phyloP scores from a whole-genome alignment of 2,113 vertebrate genomes.

The Myotis brandtii region DNA sequence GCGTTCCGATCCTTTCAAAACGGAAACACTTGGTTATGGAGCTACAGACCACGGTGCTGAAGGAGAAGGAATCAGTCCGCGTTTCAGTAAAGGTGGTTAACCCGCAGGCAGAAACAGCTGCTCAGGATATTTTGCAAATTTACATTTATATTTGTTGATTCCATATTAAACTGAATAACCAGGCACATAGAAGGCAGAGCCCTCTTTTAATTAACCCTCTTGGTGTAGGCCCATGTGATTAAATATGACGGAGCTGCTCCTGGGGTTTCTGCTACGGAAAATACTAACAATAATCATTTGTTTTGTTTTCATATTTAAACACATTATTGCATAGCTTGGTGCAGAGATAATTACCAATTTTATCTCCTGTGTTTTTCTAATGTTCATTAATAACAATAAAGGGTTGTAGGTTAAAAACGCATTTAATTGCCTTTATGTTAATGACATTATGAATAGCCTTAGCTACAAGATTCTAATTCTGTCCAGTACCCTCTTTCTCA shows the following conservation, averaged over 20 bases:
- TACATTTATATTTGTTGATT: slow-evolving; percentile 89
- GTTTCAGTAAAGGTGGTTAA: slow-evolving; percentile 82
- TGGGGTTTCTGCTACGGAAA: slow-evolving; percentile 92
- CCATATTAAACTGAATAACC: slow-evolving; percentile 88
- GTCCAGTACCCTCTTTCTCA: slow-evolving; percentile 94
- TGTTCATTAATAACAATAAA: slow-evolving; percentile 99
- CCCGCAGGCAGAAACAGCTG: slow-evolving; percentile 83
- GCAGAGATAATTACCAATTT: slow-evolving; percentile 98
- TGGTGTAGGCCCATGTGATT: slow-evolving; percentile 95
- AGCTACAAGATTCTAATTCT: slow-evolving; percentile 96
- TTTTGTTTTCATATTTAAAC: slow-evolving; percentile 98
- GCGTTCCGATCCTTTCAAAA: not conserved
- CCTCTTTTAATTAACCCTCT: slow-evolving; percentile 97
- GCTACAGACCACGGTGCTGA: slow-evolving; percentile 64
- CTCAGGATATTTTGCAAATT: slow-evolving; percentile 89
- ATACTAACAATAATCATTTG: slow-evolving; percentile 96
- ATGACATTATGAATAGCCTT: slow-evolving; percentile 99
- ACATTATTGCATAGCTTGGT: slow-evolving; percentile 94
- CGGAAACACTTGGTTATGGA: slow-evolving; percentile 65
- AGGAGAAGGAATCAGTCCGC: not conserved
- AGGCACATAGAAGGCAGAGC: slow-evolving; percentile 90
- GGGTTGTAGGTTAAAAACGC: slow-evolving; percentile 99
- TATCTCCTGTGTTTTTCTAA: slow-evolving; percentile 94
- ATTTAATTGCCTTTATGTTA: slow-evolving; percentile 99
- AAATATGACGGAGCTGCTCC: slow-evolving; percentile 95